A percentile compares a stretch with the other conserved stretches of the same genome.
Evolutionary conservation across 2,888 invertebrate genomes (phyloP).

Genomic region (Hipparchia sbordonii): DNA sequence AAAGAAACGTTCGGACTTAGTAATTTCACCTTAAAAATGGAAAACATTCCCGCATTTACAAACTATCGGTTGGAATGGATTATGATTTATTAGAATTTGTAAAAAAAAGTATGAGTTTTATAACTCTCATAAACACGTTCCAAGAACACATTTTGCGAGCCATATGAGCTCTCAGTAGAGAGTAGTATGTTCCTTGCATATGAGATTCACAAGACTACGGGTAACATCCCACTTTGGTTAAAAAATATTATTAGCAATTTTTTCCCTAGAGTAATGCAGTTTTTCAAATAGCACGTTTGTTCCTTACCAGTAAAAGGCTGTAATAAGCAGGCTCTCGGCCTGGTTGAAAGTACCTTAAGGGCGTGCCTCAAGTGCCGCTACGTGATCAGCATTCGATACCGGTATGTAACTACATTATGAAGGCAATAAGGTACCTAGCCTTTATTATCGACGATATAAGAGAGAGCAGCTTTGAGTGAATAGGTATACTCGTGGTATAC

Average conservation of each 20-base stretch:
- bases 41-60: too few relatives aligned
- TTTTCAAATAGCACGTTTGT: constrained; percentile 9
- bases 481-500: background rate
- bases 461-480: background rate
- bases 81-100: too few relatives aligned
- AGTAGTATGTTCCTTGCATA: too few relatives aligned
- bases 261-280: background rate
- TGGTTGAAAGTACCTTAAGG: constrained; percentile 37
- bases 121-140: too few relatives aligned
- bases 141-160: too few relatives aligned
- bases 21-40: too few relatives aligned
- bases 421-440: constrained; percentile 14
- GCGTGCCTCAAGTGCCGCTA: constrained; percentile 54
- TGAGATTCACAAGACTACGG: too few relatives aligned
- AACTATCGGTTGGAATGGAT: too few relatives aligned
- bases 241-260: background rate
- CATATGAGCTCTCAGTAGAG: too few relatives aligned
- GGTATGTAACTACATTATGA: constrained; percentile 38
- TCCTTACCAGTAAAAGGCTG: constrained; percentile 23
- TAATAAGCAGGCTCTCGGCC: constrained; percentile 30
- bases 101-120: too few relatives aligned
- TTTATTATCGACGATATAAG: constrained; percentile 1
- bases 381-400: constrained; percentile 60
- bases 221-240: too few relatives aligned
- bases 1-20: too few relatives aligned